A percentile compares a stretch with the other conserved stretches of the same genome.
These are phyloP conservation scores for Ormyrus thymus DNA, from an alignment of 2,888 invertebrate species.

Conservation along the genomic window DNA sequence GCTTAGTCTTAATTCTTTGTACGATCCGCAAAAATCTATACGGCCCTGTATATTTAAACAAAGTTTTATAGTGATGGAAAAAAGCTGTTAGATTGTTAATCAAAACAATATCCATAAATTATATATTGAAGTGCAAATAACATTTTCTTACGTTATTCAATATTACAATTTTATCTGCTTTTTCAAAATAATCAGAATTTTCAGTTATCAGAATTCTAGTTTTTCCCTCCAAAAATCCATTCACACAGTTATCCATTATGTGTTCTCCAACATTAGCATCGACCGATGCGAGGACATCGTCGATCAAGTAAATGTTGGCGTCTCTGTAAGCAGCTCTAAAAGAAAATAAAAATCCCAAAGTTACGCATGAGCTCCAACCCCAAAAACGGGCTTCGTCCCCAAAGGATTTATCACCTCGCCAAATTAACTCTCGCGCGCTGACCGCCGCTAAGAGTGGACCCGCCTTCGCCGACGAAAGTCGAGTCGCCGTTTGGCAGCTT, in stretches of 20 bases:
- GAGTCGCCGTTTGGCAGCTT: conserved; percentile 82
- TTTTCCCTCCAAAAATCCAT: conserved; percentile 79
- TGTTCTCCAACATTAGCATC: conserved; percentile 85
- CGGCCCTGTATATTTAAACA: no score
- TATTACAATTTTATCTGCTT: conserved; percentile 65
- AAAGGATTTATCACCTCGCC: conserved; percentile 75
- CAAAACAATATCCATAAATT: background rate
- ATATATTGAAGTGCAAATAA: background rate
- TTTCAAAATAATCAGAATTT: conserved; percentile 81
- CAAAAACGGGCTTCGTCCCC: no score
- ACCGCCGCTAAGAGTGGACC: conserved; percentile 83
- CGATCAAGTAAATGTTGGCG: conserved; percentile 86
- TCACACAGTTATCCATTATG: conserved; percentile 84
- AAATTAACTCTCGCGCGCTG: conserved; percentile 86
- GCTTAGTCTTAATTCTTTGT: background rate
- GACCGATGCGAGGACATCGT: conserved; percentile 88
- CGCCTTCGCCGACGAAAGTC: conserved; percentile 84
- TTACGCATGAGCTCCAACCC: no score
- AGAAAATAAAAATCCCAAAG: background rate
- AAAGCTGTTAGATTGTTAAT: no score
- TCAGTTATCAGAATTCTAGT: conserved; percentile 86
- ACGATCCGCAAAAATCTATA: background rate
- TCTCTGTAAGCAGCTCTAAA: conserved; percentile 83
- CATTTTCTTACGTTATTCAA: conserved; percentile 78
- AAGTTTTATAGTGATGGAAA: no score